Conservation (phyloP, 2,797 vertebrate species). For the Mycteria americana region DNA sequence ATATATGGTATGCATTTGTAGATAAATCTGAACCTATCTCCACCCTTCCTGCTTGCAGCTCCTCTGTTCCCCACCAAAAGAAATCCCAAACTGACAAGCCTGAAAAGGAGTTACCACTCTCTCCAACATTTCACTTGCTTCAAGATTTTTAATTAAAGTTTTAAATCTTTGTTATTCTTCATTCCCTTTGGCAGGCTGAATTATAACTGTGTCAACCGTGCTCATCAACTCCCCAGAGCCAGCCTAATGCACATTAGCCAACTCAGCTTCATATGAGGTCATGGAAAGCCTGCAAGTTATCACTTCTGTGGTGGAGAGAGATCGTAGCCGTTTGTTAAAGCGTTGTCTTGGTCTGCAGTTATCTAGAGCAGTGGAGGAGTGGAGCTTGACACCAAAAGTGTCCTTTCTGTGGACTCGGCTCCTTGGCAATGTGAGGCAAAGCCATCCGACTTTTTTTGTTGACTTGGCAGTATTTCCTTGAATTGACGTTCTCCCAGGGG, state of each 20-base stretch:
- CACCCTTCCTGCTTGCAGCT: background rate
- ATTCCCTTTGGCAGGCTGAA: constrained; percentile 37
- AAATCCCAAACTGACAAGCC: constrained; percentile 31
- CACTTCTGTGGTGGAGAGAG: constrained; percentile 19
- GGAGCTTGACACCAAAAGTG: background rate
- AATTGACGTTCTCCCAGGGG: background rate
- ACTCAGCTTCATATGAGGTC: constrained; percentile 42
- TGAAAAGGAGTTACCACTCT: constrained; percentile 14
- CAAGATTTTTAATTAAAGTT: constrained; percentile 54
- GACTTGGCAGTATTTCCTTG: background rate
- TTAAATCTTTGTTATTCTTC: constrained; percentile 49
- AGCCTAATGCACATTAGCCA: constrained; percentile 19
- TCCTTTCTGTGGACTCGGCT: background rate
- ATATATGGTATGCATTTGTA: background rate
- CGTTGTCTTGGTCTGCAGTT: constrained; percentile 10
- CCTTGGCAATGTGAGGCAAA: background rate
- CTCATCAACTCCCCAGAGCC: constrained; percentile 20
- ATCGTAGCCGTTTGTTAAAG: background rate
- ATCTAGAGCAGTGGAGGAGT: background rate
- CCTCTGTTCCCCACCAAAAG: background rate
- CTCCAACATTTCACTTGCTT: constrained; percentile 10
- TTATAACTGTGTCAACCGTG: constrained; percentile 23
- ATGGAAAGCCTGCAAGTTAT: constrained; percentile 57
- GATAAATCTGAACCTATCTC: constrained; percentile 26
- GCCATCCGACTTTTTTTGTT: background rate